These are phyloP conservation scores for Stenotaenia linearis DNA, from an alignment of 2,888 invertebrate species.

Conservation along the genomic window DNA sequence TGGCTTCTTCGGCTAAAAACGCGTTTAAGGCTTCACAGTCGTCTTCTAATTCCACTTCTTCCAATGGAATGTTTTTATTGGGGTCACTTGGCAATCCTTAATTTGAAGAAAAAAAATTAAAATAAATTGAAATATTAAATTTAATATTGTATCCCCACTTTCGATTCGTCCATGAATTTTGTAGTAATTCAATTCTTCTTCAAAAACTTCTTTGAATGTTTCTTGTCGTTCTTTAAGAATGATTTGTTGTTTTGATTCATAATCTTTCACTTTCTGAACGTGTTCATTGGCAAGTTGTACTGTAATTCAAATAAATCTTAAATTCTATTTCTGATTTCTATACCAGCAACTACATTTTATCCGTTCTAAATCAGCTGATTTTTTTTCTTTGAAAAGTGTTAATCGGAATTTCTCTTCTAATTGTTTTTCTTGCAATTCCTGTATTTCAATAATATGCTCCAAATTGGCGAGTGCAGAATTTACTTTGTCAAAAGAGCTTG, in stretches of 20 bases:
- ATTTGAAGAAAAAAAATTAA: background rate
- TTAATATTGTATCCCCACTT: constrained; percentile 27
- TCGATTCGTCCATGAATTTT: constrained; percentile 38
- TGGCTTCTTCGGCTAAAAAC: constrained; percentile 50
- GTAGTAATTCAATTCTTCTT: constrained; percentile 54
- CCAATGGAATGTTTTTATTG: constrained; percentile 49
- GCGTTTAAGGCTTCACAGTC: constrained; percentile 59
- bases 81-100: background rate
- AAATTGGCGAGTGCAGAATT: constrained; percentile 60
- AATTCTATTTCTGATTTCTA: background rate
- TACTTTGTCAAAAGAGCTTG: constrained; percentile 57
- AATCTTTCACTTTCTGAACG: constrained; percentile 54
- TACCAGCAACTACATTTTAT: constrained; percentile 53
- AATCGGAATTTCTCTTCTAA: constrained; percentile 66
- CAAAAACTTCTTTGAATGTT: constrained; percentile 64
- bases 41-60: constrained; percentile 59
- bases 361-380: constrained; percentile 54
- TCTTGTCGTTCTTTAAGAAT: constrained; percentile 60
- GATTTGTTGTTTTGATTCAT: constrained; percentile 55
- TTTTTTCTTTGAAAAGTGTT: constrained; percentile 63
- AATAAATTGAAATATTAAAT: background rate
- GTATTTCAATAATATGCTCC: constrained; percentile 63
- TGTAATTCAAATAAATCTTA: constrained; percentile 39
- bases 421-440: constrained; percentile 65
- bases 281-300: constrained; percentile 56